Evolutionary conservation across 2,113 vertebrate species (phyloP).

Genomic region (Anser cygnoides): DNA sequence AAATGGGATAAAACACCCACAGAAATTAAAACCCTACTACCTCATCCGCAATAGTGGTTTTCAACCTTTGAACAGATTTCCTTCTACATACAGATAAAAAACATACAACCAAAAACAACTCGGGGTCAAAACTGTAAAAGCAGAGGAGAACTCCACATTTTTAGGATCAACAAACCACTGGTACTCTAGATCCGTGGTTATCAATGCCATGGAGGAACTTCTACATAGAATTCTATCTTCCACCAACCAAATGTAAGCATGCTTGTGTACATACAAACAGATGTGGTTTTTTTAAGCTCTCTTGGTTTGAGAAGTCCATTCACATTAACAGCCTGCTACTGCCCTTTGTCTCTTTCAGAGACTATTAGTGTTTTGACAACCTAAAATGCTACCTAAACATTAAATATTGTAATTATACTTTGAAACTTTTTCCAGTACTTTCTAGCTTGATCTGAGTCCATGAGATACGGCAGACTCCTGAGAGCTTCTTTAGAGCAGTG

Average conservation of each 20-base stretch:
- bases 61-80: neutral
- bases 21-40: neutral
- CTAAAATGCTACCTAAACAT: neutral
- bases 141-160: neutral
- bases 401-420: neutral
- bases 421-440: neutral
- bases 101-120: neutral
- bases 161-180: neutral
- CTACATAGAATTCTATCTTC: neutral
- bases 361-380: neutral
- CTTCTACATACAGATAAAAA: neutral
- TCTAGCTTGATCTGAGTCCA: neutral
- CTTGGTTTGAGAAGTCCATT: neutral
- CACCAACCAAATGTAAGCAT: neutral
- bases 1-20: neutral
- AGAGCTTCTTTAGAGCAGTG: neutral
- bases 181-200: neutral
- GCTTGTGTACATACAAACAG: neutral
- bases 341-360: neutral
- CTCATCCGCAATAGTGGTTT: neutral
- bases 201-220: neutral
- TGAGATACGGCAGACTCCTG: fast-evolving
- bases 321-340: neutral
- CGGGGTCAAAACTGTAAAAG: neutral
- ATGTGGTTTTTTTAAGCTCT: neutral